Evolutionary conservation across 2,113 vertebrate species (phyloP).

Genomic region (Cathartes aura): DNA sequence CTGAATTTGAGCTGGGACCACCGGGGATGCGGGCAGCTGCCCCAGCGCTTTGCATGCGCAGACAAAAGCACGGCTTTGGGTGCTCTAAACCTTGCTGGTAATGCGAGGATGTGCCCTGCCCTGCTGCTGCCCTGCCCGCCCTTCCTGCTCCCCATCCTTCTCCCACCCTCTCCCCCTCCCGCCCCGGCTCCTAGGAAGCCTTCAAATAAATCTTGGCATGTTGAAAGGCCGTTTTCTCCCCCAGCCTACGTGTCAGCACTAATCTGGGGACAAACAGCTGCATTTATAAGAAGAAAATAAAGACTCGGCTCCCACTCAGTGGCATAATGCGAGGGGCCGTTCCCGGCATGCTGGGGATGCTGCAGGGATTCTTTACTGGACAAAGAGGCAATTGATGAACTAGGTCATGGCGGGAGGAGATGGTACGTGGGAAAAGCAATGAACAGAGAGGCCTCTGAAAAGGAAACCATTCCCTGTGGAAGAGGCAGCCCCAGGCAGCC

Average conservation of each 20-base stretch:
- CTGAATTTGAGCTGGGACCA: background rate
- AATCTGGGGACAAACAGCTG: background rate
- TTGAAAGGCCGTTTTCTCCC: background rate
- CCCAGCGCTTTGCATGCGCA: background rate
- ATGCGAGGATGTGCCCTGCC: fast-evolving
- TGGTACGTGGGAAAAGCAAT: background rate
- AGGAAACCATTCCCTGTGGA: background rate
- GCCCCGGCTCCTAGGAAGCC: background rate
- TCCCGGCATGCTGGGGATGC: background rate
- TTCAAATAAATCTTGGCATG: background rate
- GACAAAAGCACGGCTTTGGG: background rate
- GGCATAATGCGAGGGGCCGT: background rate
- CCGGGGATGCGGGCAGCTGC: background rate
- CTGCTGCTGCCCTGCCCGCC: background rate
- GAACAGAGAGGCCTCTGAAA: background rate
- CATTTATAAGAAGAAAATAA: background rate
- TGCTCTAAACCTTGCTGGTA: background rate
- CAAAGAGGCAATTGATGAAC: conserved; percentile 11
- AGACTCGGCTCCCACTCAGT: background rate
- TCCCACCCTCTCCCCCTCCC: background rate
- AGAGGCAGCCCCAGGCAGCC: background rate
- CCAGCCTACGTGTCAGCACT: background rate
- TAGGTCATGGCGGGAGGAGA: background rate
- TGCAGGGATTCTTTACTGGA: background rate
- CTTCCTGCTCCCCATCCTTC: background rate